Base-by-base conservation (phyloP, 2,888 invertebrate genomes). In the Macropis europaea region DNA sequence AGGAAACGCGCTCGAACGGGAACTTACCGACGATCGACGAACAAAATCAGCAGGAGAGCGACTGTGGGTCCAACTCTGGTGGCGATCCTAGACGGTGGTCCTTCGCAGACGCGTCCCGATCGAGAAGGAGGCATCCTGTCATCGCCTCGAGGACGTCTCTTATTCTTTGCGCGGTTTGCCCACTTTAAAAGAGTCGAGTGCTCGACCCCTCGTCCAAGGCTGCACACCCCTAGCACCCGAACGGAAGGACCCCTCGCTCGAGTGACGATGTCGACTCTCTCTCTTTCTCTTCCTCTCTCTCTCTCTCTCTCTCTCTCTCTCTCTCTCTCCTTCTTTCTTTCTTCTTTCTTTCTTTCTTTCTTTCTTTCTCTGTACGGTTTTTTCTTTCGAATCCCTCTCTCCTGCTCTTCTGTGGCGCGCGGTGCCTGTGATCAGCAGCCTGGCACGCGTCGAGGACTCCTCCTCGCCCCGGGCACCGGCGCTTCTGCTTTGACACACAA, bases 391-490 rank as follows among this genome's bases (percentile, higher is more conserved):
- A 63, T 78, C 78, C 68, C 70, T 71, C 66, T 64, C 68, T 45
- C 62, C 66, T 59, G 60, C 62, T 56, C 64, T 71, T 56, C 42
- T 76, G 79, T 80, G 68, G 73, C 69, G 61, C 76, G 87, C 87
- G 88, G 88, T 84, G 82, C 79, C 86, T 88, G 85, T 88, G 88
- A 88, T 88, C 88, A 88, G 83, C 86, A 82, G 87, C 77, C 85
- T 85, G 88, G 87, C 88, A 87, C 88, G 88, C 88, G 88, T 88
- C 88, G 87, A 87, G 88, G 85, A 87, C 88, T 86, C 78, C 82
- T 81, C 83, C 83, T 86, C 83, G 84, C 88, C 88, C 82, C 86
- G 78, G 87, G 87, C 87, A 85, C 83, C 88, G 87, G 88, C 85
- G 85, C 83, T 86, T 83, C 86, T 83, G 82, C 88, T 88, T 88